Conservation (phyloP, 2,113 vertebrate genomes). For the Oxyruncus cristatus region DNA sequence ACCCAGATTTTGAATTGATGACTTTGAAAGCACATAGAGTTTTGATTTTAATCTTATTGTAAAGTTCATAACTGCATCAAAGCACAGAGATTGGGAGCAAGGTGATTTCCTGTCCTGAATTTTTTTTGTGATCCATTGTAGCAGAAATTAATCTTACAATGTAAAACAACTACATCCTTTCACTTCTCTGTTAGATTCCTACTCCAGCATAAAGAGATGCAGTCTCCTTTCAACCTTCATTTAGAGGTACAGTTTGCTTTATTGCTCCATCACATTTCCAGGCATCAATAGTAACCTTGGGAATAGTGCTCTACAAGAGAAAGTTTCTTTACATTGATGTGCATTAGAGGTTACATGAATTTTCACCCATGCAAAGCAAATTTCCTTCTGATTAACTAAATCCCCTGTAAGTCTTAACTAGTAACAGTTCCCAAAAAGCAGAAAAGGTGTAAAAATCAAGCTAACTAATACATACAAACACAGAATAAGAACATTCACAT, state of each 20-base stretch:
- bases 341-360: neutral
- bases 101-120: neutral
- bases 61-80: neutral
- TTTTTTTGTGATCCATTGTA: neutral
- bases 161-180: neutral
- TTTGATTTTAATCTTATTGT: neutral
- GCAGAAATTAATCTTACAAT: neutral
- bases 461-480: neutral
- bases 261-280: neutral
- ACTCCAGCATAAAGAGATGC: neutral
- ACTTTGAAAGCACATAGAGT: neutral
- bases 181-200: neutral
- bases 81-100: neutral
- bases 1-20: neutral
- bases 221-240: neutral
- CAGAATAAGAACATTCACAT: neutral
- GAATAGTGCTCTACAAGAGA: neutral
- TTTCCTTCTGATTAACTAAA: neutral
- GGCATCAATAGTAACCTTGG: neutral
- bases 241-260: neutral
- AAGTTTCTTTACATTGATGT: neutral
- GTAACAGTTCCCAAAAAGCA: neutral
- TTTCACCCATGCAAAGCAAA: neutral
- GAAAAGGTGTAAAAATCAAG: neutral
- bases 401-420: neutral